Evolutionary conservation across 2,888 invertebrate species (phyloP).

Genomic region (Andrena chrysosceles): DNA sequence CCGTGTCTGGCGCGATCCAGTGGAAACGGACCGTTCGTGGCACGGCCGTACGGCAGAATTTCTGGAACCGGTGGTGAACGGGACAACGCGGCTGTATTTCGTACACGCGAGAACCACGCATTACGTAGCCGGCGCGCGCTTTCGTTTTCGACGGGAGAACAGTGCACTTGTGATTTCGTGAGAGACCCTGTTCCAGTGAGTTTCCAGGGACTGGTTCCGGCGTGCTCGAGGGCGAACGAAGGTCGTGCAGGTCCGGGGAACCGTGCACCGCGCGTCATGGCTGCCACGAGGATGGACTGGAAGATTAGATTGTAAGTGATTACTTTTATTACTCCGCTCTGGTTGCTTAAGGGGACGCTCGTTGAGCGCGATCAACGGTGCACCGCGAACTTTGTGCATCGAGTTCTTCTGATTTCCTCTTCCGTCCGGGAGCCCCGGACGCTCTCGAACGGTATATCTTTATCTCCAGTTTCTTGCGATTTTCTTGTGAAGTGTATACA

Average conservation of each 20-base stretch:
- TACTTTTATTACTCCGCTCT: slow-evolving; percentile 56
- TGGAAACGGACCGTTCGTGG: slow-evolving; percentile 54
- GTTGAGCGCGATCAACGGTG: slow-evolving; percentile 36
- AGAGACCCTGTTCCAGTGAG: slow-evolving; percentile 61
- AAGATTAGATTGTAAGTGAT: slow-evolving; percentile 71
- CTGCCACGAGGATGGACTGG: slow-evolving; percentile 65
- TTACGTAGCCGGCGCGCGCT: slow-evolving; percentile 47
- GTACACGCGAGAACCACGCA: background rate
- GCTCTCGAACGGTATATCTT: background rate
- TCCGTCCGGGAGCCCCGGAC: background rate
- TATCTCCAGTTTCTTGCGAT: background rate
- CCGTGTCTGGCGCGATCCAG: slow-evolving; percentile 50
- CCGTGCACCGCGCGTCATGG: slow-evolving; percentile 49
- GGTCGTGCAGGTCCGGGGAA: slow-evolving; percentile 47
- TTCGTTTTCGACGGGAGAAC: slow-evolving; percentile 63
- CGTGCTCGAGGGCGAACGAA: slow-evolving; percentile 42
- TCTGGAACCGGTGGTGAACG: slow-evolving; percentile 57
- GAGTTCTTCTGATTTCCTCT: background rate
- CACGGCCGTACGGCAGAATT: slow-evolving; percentile 6
- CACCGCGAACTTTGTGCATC: slow-evolving; percentile 20
- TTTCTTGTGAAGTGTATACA: background rate
- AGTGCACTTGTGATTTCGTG: slow-evolving; percentile 69
- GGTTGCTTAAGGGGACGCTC: slow-evolving; percentile 48
- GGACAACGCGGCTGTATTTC: slow-evolving; percentile 25
- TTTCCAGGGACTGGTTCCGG: slow-evolving; percentile 49